phyloP scores from a whole-genome alignment of 1,140 invertebrate species.

The Cyrtorhinus lividipennis region DNA sequence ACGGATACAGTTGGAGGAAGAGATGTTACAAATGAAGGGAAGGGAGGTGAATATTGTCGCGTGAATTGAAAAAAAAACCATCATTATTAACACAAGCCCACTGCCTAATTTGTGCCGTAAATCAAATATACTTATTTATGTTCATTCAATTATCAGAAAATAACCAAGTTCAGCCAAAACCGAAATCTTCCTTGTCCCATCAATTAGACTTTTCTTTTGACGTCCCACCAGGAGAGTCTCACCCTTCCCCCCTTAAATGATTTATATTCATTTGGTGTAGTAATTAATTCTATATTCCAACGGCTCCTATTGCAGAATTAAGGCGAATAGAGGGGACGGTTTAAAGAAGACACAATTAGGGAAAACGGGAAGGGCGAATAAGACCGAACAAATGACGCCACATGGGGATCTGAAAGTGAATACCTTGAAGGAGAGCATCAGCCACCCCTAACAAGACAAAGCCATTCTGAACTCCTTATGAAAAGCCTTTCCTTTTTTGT shows the following conservation, averaged over 20 bases:
- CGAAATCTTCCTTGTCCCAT: background rate
- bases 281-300: conserved; percentile 1
- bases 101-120: too few species aligned
- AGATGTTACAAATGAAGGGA: too few species aligned
- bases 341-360: conserved; percentile 1
- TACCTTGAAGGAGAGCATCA: background rate
- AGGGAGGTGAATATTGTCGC: too few species aligned
- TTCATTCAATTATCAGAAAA: too few species aligned
- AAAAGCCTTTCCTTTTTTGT: background rate
- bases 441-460: conserved; percentile 3
- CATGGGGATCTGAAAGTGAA: background rate
- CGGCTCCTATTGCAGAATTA: background rate
- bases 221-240: background rate
- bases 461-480: background rate
- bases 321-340: background rate
- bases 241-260: background rate
- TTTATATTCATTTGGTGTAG: background rate
- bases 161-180: too few species aligned
- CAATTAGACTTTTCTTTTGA: background rate
- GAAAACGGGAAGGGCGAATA: background rate
- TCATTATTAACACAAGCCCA: too few species aligned
- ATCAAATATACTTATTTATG: too few species aligned
- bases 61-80: too few species aligned
- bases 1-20: too few species aligned
- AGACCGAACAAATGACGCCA: background rate